Evolutionary conservation across 2,113 vertebrate species (phyloP).

Genomic region (Numenius arquata): DNA sequence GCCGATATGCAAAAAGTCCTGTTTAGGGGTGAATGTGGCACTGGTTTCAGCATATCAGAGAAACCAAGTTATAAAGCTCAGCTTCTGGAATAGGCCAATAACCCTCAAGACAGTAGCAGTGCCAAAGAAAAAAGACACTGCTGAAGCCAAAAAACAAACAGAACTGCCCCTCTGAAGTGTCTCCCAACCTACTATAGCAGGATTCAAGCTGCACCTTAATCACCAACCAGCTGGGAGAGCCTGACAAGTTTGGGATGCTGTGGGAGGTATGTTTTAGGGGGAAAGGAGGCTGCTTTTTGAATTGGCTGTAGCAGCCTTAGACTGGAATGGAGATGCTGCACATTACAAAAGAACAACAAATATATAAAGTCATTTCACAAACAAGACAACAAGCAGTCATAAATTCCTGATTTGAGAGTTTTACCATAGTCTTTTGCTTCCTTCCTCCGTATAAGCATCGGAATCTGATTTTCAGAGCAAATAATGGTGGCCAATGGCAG

Average conservation of each 20-base stretch:
- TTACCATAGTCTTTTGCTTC: slow-evolving; percentile 93
- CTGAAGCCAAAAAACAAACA: background rate
- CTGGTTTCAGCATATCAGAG: background rate
- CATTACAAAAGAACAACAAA: background rate
- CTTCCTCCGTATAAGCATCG: slow-evolving; percentile 93
- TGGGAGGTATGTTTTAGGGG: accelerated
- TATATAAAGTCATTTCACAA: background rate
- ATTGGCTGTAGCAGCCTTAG: background rate
- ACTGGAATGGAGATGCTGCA: background rate
- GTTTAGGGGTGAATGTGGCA: background rate
- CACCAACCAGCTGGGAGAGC: background rate
- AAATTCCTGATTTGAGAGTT: background rate
- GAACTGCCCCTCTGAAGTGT: background rate
- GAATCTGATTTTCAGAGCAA: slow-evolving; percentile 77
- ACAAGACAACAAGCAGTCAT: background rate
- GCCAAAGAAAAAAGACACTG: background rate
- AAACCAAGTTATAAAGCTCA: background rate
- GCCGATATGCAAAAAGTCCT: background rate
- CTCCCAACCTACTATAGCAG: background rate
- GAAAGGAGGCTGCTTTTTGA: background rate
- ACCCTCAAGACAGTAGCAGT: accelerated
- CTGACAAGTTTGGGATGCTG: background rate
- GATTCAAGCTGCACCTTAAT: background rate
- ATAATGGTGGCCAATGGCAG: slow-evolving; percentile 90
- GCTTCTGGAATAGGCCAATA: background rate